Evolutionary conservation across 1,140 invertebrate species (phyloP).

Genomic region (Drosophila albomicans): DNA sequence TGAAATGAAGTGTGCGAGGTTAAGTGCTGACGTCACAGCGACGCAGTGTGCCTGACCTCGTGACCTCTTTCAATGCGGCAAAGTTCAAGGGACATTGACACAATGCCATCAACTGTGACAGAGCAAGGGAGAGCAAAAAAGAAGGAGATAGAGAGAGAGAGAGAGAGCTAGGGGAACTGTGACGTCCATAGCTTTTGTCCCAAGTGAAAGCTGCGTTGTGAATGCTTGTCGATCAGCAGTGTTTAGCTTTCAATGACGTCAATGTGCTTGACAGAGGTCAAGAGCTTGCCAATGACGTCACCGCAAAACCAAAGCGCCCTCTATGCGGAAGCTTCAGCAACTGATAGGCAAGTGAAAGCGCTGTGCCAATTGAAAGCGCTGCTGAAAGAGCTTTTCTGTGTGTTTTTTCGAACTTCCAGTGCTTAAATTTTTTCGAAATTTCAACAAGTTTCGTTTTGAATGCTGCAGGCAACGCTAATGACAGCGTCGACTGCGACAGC

Average conservation of each 20-base stretch:
- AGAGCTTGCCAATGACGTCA: conserved; percentile 26
- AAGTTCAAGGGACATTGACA: conserved; percentile 59
- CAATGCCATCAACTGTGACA: conserved; percentile 23
- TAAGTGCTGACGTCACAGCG: conserved; percentile 50
- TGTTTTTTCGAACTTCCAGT: conserved; percentile 58
- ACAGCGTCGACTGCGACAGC: conserved; percentile 8
- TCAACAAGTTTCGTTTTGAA: conserved; percentile 67
- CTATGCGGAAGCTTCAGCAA: conserved; percentile 21
- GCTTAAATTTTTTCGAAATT: conserved; percentile 70
- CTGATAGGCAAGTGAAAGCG: conserved; percentile 17
- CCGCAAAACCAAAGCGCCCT: conserved; percentile 1
- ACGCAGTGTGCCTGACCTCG: conserved; percentile 39
- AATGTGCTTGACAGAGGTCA: conserved; percentile 43
- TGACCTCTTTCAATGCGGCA: conserved; percentile 57
- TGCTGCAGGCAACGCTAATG: conserved; percentile 20
- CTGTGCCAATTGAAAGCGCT: conserved; percentile 23
- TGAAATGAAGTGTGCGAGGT: conserved; percentile 11
- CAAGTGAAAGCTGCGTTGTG: conserved; percentile 9
- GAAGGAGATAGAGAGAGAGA: no score
- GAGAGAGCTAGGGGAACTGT: conserved; percentile 27
- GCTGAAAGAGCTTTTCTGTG: conserved; percentile 17
- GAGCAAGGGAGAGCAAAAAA: no score
- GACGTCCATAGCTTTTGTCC: conserved; percentile 48
- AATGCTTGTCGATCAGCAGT: conserved; percentile 15
- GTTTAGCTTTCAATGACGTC: conserved; percentile 50